Base-by-base conservation (phyloP, 1,140 invertebrate species). In the Sinonovacula constricta region DNA sequence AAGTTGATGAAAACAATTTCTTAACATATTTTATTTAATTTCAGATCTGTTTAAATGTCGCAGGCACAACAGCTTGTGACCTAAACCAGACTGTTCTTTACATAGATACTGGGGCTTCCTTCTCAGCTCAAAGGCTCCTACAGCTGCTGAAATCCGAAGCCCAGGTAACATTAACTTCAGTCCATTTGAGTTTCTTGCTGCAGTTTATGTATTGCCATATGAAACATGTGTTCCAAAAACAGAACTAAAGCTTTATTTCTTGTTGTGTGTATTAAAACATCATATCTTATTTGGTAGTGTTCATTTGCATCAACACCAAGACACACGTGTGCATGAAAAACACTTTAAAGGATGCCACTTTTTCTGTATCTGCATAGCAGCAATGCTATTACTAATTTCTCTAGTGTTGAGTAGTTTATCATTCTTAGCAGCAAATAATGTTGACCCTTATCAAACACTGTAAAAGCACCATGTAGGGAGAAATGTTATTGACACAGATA, bases 41-140 rank as follows among this genome's bases (percentile, higher is more conserved):
- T 24, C 63, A 84, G 82, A 56, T 86, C 3, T 86, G 83, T 56
- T 28, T 81, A 2, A 65, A 51, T 15, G 60, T 59, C n/a, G 65
- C 74, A 36, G 69, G 60, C 0, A 14, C 26, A 3, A 71, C 80
- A 24, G 71, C 71, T 14, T 34, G n/a, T 24, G 45, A 72, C 3
- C 60, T 53, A 1, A 66, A 74, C 22, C 79, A 84, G 70, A 83
- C 80, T 59, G 78, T 80, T 14, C 15, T 83, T 24, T 85, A 76
- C 60, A 79, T 86, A 53, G 85, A 86, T 62, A 83, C 83, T 7
- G 77, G 70, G 53, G 75, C 67, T 14, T 77, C 74, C 0, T 83
- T 86, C 57, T 71, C 66, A 51, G 59, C 76, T 10, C 39, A 49
- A 45, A 39, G 72, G 26, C 5, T 67, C 1, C 45, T 45, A 14